These are phyloP conservation scores for Pteruthius melanotis DNA, from an alignment of 2,113 vertebrate species.

Conservation along the genomic window DNA sequence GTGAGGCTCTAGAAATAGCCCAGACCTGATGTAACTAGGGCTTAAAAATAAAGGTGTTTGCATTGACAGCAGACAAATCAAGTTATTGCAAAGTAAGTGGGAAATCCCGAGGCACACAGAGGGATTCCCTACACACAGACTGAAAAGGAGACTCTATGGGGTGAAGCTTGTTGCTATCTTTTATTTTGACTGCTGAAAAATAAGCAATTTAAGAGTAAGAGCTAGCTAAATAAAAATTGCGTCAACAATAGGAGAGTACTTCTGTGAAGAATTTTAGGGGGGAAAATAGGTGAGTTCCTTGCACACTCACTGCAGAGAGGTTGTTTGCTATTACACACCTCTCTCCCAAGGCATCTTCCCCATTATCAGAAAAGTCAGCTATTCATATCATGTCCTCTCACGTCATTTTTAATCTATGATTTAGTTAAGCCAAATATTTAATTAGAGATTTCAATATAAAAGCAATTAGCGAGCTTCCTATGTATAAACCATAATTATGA, in stretches of 20 bases:
- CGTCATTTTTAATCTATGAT: background rate
- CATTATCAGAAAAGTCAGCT: background rate
- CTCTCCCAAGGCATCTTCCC: background rate
- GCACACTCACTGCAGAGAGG: background rate
- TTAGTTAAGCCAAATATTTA: slow-evolving; percentile 39
- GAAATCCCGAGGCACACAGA: background rate
- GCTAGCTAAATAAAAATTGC: background rate
- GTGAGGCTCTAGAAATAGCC: slow-evolving; percentile 33
- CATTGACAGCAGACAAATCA: background rate
- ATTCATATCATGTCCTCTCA: background rate
- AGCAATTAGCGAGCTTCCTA: slow-evolving; percentile 41
- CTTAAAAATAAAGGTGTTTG: slow-evolving; percentile 42
- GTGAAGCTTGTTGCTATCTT: background rate
- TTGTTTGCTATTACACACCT: background rate
- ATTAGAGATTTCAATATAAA: slow-evolving; percentile 43
- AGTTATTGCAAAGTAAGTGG: background rate
- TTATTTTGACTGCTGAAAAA: background rate
- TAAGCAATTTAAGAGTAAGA: background rate
- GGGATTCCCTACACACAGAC: background rate
- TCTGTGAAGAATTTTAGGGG: background rate
- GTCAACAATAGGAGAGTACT: background rate
- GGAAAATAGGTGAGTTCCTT: background rate
- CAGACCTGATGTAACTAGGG: background rate
- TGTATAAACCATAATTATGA: slow-evolving; percentile 14
- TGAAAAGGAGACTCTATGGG: background rate